phyloP scores from a whole-genome alignment of 2,797 vertebrate species.

The Acanthiza pusilla region DNA sequence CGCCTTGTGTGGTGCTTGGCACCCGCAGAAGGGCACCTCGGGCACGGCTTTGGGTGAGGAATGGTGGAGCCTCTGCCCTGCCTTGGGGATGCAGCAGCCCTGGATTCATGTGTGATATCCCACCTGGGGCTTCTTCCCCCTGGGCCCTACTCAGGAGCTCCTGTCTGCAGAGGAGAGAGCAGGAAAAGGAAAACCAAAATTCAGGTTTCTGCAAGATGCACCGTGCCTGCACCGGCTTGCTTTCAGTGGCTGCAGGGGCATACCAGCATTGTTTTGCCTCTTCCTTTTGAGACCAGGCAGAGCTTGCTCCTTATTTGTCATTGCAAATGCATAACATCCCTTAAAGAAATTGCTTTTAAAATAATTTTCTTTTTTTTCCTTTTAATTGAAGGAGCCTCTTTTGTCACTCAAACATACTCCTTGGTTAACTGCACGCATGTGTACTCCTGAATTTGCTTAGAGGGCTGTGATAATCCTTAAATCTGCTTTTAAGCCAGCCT shows the following conservation, averaged over 20 bases:
- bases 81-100: not conserved
- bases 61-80: not conserved
- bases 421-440: not conserved
- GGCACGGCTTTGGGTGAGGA: rapidly evolving
- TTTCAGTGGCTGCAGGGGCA: not conserved
- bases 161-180: not conserved
- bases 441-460: not conserved
- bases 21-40: rapidly evolving
- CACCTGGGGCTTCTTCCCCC: not conserved
- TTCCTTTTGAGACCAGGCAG: not conserved
- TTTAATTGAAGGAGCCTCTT: not conserved
- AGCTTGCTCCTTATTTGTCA: not conserved
- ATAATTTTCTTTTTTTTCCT: not conserved
- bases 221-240: rapidly evolving
- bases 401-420: not conserved
- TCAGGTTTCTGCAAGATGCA: not conserved
- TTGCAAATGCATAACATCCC: not conserved
- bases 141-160: not conserved
- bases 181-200: not conserved
- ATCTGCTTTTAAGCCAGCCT: not conserved
- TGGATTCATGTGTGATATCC: not conserved
- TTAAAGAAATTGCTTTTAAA: not conserved
- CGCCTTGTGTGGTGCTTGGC: not conserved
- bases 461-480: not conserved
- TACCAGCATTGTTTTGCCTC: not conserved